phyloP scores from a whole-genome alignment of 2,888 invertebrate genomes.

The Agrochola macilenta region DNA sequence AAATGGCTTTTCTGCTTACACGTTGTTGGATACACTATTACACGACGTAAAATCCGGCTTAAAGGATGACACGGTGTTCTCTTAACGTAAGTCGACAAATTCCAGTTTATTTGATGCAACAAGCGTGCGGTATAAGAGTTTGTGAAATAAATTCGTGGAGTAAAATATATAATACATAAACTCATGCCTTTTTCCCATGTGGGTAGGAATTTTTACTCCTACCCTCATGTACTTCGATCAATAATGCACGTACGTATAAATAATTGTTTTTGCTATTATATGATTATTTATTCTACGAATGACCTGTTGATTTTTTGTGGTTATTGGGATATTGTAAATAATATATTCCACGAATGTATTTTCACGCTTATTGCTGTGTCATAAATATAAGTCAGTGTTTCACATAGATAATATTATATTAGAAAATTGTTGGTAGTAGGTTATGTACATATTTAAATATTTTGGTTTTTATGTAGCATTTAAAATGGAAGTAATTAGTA shows the following conservation, averaged over 20 bases:
- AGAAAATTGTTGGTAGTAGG: background rate
- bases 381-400: background rate
- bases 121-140: slow-evolving; percentile 25
- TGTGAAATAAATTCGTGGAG: slow-evolving; percentile 26
- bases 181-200: too few species aligned
- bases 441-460: background rate
- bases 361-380: background rate
- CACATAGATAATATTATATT: background rate
- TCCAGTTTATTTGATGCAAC: slow-evolving; percentile 43
- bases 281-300: background rate
- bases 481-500: background rate
- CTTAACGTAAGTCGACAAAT: slow-evolving; percentile 44
- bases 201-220: too few species aligned
- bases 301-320: background rate
- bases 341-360: background rate
- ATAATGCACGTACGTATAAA: too few species aligned
- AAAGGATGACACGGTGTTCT: slow-evolving; percentile 46
- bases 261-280: background rate
- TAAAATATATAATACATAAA: slow-evolving; percentile 8
- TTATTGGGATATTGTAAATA: background rate
- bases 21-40: slow-evolving; percentile 12
- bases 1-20: slow-evolving; percentile 3
- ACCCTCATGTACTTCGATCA: too few species aligned
- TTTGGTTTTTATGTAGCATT: background rate
- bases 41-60: slow-evolving; percentile 45